Percentiles rank a stretch among this genome's conserved stretches.
Evolutionary conservation across 2,113 vertebrate genomes (phyloP).

Genomic region (Cranoglanis bouderius): DNA sequence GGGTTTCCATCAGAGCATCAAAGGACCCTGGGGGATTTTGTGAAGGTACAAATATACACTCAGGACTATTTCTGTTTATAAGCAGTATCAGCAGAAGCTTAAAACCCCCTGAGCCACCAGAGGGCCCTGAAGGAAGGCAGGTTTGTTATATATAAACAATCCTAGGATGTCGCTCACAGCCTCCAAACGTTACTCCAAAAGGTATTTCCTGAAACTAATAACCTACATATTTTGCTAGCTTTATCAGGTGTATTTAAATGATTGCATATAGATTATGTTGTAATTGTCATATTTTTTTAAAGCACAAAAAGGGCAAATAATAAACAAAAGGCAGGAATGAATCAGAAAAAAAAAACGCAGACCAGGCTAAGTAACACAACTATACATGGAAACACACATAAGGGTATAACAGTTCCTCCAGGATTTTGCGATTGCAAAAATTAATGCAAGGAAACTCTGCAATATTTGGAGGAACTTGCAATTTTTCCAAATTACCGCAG

Average conservation of each 20-base stretch:
- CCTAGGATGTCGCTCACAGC: neutral
- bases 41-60: neutral
- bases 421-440: no score
- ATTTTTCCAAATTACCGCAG: no score
- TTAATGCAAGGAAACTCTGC: no score
- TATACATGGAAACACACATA: neutral
- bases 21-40: neutral
- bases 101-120: neutral
- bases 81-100: neutral
- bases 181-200: neutral
- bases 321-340: neutral
- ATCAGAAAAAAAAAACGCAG: neutral
- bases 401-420: no score
- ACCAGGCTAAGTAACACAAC: neutral
- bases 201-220: neutral
- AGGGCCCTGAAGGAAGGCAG: no score
- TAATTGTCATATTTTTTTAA: neutral
- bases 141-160: neutral
- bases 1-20: neutral
- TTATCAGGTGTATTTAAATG: neutral
- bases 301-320: neutral
- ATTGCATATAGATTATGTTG: neutral
- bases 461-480: no score
- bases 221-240: neutral
- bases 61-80: neutral